Base-by-base conservation (phyloP, 92 coral and sea anemone species). In the Parazoanthus darwini region DNA sequence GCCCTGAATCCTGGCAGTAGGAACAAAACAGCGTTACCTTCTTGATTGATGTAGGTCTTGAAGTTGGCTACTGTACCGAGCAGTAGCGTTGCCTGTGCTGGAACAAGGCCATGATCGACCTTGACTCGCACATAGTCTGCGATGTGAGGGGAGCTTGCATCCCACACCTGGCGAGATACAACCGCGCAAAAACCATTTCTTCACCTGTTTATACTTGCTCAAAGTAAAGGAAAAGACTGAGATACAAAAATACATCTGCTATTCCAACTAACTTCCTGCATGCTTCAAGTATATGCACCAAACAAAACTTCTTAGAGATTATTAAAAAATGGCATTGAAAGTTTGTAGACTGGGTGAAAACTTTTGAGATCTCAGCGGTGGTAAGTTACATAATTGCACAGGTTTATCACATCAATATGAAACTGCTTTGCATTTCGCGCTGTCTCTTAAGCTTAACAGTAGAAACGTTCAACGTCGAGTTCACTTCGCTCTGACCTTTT, bases 51-150 rank as follows among this genome's bases (percentile, higher is more conserved):
- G 37, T 90, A 92, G 16, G 98, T 91, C 90, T 93, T 90, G 88
- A 95, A 97, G 87, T 93, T 94, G 56, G 94, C 95, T 20, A 95
- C 91, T 86, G 91, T 96, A 29, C 99, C 99, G 18, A 95, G 92
- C 76, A 91, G 86, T 37, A 94, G 86, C 6, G 96, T 89, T 26
- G 98, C 92, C 74, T 94, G 92, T 54, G 91, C 86, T 6, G 99
- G 99, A 39, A 92, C 63, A 80, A 97, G 91, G 5, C 98, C 99
- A 73, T 97, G 93, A 33, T 95, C 96, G 3, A 93, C 94, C 38
- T 95, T 80, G 35, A 97, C 91, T 38, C 96, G 96, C 39, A 97
- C 93, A 68, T 94, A 97, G 84, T 97, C 99, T 3, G 94, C 95
- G 71, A 97, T 96, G 76, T 91, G 94, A 18, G 92, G 95, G 6